These are phyloP conservation scores for Pheosia tremula DNA, from an alignment of 2,888 invertebrate species.

Conservation along the genomic window DNA sequence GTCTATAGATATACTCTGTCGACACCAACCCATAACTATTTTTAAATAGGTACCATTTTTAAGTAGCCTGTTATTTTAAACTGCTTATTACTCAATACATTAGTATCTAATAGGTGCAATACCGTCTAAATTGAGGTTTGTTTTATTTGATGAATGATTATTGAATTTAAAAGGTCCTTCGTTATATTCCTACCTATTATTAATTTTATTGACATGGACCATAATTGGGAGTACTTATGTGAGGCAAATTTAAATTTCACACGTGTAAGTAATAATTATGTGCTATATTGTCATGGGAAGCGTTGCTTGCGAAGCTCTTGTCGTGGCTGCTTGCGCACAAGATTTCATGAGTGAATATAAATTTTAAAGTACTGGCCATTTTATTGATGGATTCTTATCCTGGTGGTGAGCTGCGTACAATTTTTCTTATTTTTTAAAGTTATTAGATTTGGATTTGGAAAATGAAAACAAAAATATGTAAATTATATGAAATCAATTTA, in stretches of 20 bases:
- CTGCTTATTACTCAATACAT: too few species aligned
- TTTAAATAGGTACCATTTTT: neutral
- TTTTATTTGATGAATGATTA: neutral
- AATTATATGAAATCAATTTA: constrained; percentile 45
- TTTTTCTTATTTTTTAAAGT: constrained; percentile 29
- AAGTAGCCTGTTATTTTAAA: too few species aligned
- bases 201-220: neutral
- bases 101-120: neutral
- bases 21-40: too few species aligned
- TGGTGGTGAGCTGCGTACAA: constrained; percentile 14
- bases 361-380: constrained; percentile 26
- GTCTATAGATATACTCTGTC: constrained; percentile 7
- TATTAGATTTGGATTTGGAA: constrained; percentile 34
- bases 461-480: constrained; percentile 44
- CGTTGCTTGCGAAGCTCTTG: constrained; percentile 38
- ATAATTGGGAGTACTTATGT: neutral
- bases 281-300: constrained; percentile 38
- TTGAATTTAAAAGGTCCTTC: neutral
- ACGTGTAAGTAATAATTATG: constrained; percentile 24
- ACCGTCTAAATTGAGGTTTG: neutral
- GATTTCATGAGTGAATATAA: constrained; percentile 29
- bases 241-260: constrained; percentile 21
- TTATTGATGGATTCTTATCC: constrained; percentile 17
- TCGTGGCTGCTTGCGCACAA: constrained; percentile 17
- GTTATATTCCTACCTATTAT: neutral